A percentile compares a stretch with the other conserved stretches of the same genome.
phyloP scores from a whole-genome alignment of 2,888 invertebrate genomes.

The Desoria tigrina region DNA sequence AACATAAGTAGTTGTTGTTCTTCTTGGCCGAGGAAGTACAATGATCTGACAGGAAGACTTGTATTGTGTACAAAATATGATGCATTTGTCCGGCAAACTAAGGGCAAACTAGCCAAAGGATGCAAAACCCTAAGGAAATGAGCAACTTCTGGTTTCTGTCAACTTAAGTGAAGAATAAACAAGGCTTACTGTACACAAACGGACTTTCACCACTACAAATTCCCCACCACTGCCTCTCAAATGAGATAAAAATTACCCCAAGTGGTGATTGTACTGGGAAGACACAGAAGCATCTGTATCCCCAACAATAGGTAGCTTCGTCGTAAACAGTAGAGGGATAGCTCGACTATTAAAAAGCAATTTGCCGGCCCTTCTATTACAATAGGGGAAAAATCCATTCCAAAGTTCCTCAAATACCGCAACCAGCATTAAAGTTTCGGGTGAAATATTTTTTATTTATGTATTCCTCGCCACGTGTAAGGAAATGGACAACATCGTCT shows the following conservation, averaged over 20 bases:
- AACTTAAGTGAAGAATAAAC: conserved; percentile 22
- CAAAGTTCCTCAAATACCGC: too few relatives aligned
- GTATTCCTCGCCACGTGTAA: too few relatives aligned
- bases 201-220: conserved; percentile 12
- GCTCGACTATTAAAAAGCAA: background rate
- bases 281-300: background rate
- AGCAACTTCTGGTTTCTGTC: conserved; percentile 41
- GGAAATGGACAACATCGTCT: too few relatives aligned
- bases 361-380: background rate
- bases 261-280: conserved; percentile 9
- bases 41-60: background rate
- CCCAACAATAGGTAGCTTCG: too few relatives aligned
- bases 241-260: conserved; percentile 48
- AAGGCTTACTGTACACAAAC: conserved; percentile 16
- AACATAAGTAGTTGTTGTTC: too few relatives aligned
- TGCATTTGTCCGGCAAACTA: too few relatives aligned
- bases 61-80: background rate
- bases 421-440: too few relatives aligned
- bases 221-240: conserved; percentile 31
- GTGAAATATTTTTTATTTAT: too few relatives aligned
- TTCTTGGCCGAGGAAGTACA: too few relatives aligned
- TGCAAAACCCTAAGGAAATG: conserved; percentile 39
- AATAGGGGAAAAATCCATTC: too few relatives aligned
- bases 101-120: background rate
- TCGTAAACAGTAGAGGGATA: background rate